Conservation (phyloP, 2,113 vertebrate genomes). For the Mixornis gularis region DNA sequence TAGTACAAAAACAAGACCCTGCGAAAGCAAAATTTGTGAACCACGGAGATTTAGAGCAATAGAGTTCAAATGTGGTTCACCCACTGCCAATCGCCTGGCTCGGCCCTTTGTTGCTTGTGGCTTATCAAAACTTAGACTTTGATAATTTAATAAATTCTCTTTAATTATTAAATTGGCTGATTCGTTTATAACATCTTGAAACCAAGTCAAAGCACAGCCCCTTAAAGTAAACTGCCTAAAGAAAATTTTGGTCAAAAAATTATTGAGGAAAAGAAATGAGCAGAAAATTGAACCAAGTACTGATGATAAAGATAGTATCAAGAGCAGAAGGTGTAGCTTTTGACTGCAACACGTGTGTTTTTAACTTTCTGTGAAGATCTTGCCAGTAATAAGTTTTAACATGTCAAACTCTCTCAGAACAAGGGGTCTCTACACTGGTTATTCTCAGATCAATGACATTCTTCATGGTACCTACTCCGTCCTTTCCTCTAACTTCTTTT, state of each 20-base stretch:
- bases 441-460: not conserved
- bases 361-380: not conserved
- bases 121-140: too few relatives aligned
- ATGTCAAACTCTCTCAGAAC: not conserved
- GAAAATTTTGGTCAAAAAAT: not conserved
- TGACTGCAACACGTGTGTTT: rapidly evolving
- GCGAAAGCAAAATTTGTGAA: too few relatives aligned
- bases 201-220: not conserved
- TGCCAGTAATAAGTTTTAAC: not conserved
- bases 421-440: not conserved
- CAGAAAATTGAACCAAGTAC: not conserved
- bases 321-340: not conserved
- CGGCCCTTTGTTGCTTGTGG: too few relatives aligned
- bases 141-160: too few relatives aligned
- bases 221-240: not conserved
- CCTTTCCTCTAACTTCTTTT: not conserved
- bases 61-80: too few relatives aligned
- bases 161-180: too few relatives aligned
- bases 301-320: not conserved
- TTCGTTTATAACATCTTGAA: not conserved
- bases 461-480: not conserved
- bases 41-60: too few relatives aligned
- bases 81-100: too few relatives aligned
- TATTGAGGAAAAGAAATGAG: not conserved
- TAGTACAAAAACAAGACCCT: too few relatives aligned